phyloP scores from a whole-genome alignment of 2,888 invertebrate genomes.

The Acrobeloides nanus region DNA sequence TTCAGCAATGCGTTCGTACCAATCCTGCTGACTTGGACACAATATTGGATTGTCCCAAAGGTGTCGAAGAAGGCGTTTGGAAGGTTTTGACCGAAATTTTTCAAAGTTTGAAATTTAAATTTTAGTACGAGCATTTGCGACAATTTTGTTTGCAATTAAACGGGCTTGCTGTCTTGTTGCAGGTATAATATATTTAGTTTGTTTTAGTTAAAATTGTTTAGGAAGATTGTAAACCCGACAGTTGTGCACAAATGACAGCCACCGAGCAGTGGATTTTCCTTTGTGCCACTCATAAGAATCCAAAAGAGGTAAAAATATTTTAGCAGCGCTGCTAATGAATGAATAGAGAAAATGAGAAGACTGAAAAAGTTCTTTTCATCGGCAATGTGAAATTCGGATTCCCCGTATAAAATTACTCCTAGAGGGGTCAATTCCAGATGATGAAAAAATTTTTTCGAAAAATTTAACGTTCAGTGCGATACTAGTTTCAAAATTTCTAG shows the following conservation, averaged over 20 bases:
- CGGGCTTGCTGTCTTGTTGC: conserved; percentile 89
- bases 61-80: conserved; percentile 70
- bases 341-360: too few relatives aligned
- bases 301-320: conserved; percentile 79
- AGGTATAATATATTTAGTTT: conserved; percentile 57
- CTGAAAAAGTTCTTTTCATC: too few relatives aligned
- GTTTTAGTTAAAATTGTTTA: conserved; percentile 33
- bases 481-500: conserved; percentile 49
- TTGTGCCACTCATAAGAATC: conserved; percentile 98
- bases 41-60: conserved; percentile 82
- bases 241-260: conserved; percentile 98
- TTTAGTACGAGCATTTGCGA: conserved; percentile 93
- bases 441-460: too few relatives aligned
- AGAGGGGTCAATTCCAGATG: too few relatives aligned
- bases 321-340: too few relatives aligned
- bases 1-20: conserved; percentile 88
- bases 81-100: too few relatives aligned
- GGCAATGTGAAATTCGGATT: too few relatives aligned
- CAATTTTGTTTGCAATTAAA: conserved; percentile 99
- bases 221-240: conserved; percentile 88
- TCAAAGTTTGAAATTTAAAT: too few relatives aligned
- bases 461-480: background rate
- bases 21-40: conserved; percentile 87
- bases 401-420: too few relatives aligned
- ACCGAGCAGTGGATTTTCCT: conserved; percentile 99